phyloP scores from a whole-genome alignment of 2,797 vertebrate species.

The Diceros bicornis region DNA sequence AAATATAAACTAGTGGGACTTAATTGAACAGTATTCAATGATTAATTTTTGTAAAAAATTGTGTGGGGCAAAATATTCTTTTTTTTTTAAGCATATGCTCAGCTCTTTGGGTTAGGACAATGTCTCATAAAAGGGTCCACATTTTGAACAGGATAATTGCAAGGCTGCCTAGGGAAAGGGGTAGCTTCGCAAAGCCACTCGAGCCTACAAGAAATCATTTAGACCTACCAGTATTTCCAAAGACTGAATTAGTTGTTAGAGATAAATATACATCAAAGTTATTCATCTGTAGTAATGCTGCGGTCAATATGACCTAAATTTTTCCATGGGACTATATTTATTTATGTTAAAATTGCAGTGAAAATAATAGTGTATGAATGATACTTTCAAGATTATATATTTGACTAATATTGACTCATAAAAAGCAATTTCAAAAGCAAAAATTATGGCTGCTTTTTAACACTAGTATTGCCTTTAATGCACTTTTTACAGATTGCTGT shows the following conservation, averaged over 20 bases:
- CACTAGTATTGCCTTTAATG: constrained; percentile 66
- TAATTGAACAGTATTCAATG: neutral
- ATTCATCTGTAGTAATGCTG: neutral
- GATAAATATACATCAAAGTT: neutral
- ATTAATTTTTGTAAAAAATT: constrained; percentile 51
- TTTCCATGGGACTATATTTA: neutral
- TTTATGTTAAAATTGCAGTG: constrained; percentile 48
- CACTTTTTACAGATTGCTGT: neutral
- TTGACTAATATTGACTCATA: constrained; percentile 2
- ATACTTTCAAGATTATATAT: constrained; percentile 41
- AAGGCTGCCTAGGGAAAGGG: neutral
- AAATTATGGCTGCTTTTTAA: constrained; percentile 66
- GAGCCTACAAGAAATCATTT: neutral
- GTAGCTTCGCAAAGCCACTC: neutral
- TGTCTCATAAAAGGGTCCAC: neutral
- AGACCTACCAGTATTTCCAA: neutral
- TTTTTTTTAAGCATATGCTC: neutral
- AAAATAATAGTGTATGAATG: neutral
- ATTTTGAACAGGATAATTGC: neutral
- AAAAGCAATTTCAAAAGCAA: constrained; percentile 44
- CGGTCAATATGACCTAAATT: neutral
- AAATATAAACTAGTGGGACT: neutral
- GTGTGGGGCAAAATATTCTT: neutral
- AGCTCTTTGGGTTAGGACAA: neutral
- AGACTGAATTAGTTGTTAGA: neutral